Evolutionary conservation across 1,140 invertebrate genomes (phyloP).

Genomic region (Pentalonia nigronervosa): DNA sequence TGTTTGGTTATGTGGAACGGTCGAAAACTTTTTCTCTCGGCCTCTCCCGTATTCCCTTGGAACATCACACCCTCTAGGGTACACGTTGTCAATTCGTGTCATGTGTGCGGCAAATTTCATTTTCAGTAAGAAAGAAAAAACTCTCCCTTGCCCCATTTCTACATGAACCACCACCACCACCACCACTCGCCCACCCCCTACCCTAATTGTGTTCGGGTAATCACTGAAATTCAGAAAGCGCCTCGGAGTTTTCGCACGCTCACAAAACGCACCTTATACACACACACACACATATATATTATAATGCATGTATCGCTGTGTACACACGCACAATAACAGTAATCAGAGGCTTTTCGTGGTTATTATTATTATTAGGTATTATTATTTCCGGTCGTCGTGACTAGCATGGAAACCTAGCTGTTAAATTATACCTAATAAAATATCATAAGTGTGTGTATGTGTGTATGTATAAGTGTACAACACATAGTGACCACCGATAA

Average conservation of each 20-base stretch:
- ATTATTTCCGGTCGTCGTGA: neutral
- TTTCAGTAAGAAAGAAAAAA: slow-evolving; percentile 26
- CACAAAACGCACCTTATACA: neutral
- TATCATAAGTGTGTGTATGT: neutral
- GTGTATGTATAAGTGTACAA: neutral
- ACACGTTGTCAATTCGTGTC: slow-evolving; percentile 47
- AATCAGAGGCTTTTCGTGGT: neutral
- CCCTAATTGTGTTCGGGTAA: neutral
- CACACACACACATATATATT: neutral
- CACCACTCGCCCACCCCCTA: neutral
- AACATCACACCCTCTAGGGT: slow-evolving; percentile 4
- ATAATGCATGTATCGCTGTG: neutral
- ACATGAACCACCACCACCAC: neutral
- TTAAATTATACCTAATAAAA: neutral
- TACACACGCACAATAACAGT: neutral
- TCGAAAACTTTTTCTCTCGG: slow-evolving; percentile 38
- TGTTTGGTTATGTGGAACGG: slow-evolving; percentile 46
- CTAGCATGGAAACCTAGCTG: neutral
- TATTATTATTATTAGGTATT: neutral
- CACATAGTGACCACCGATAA: neutral
- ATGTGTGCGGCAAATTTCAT: slow-evolving; percentile 41
- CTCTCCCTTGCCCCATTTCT: neutral
- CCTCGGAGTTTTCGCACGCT: neutral
- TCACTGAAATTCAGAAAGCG: slow-evolving; percentile 31
- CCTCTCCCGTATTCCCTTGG: neutral